phyloP scores from a whole-genome alignment of 2,888 invertebrate genomes.

The Rosalia funebris region DNA sequence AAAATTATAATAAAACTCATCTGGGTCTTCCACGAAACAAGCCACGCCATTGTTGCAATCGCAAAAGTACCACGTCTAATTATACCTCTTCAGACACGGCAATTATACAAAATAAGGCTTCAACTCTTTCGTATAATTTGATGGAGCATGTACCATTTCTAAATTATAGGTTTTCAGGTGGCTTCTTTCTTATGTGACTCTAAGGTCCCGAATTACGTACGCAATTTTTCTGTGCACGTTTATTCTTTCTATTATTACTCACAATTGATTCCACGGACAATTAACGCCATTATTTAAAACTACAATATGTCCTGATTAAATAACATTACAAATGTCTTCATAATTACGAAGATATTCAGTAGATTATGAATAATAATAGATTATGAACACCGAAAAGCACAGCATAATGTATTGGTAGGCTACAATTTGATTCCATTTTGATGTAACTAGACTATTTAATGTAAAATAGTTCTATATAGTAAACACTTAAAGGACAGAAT shows the following conservation, averaged over 20 bases:
- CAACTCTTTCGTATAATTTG: slow-evolving; percentile 26
- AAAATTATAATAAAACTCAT: slow-evolving; percentile 7
- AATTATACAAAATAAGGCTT: slow-evolving; percentile 27
- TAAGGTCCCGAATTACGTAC: slow-evolving; percentile 3
- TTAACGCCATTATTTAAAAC: neutral
- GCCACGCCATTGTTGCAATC: slow-evolving; percentile 12
- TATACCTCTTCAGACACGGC: slow-evolving; percentile 4
- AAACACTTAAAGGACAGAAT: no score
- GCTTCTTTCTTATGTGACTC: slow-evolving; percentile 38
- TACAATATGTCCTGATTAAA: no score
- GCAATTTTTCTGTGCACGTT: neutral
- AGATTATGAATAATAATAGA: no score
- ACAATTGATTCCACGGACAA: neutral
- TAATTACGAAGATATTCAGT: no score
- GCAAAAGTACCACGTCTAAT: slow-evolving; percentile 15
- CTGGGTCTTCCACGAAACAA: slow-evolving; percentile 20
- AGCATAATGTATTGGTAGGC: no score
- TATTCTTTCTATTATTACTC: neutral
- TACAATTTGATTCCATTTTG: no score
- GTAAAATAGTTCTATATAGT: no score
- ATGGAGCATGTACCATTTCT: slow-evolving; percentile 30
- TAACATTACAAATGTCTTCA: no score
- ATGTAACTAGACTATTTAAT: no score
- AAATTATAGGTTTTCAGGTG: slow-evolving; percentile 41
- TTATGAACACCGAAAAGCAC: no score